Evolutionary conservation across 2,113 vertebrate genomes (phyloP).

Genomic region (Pomatorhinus ruficollis): DNA sequence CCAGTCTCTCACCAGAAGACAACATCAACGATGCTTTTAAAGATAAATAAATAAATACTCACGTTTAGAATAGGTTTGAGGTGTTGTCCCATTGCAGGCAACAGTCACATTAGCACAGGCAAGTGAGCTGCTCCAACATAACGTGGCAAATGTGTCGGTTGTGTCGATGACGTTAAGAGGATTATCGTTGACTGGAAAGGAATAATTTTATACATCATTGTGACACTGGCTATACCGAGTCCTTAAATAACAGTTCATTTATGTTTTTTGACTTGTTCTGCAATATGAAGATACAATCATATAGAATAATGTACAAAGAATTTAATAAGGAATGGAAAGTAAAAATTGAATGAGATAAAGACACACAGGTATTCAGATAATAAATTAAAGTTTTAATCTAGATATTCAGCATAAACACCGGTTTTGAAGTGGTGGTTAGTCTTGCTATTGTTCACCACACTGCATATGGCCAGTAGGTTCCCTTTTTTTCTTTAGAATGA

Average conservation of each 20-base stretch:
- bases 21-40: background rate
- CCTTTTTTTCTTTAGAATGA: background rate
- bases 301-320: background rate
- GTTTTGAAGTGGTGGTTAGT: background rate
- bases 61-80: rapidly evolving
- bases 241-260: background rate
- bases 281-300: background rate
- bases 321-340: background rate
- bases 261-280: background rate
- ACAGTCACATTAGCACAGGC: rapidly evolving
- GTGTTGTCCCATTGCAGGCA: rapidly evolving
- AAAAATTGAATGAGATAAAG: background rate
- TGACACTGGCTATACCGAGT: background rate
- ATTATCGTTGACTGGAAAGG: rapidly evolving
- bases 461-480: background rate
- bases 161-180: rapidly evolving
- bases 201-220: background rate
- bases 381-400: background rate
- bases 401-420: background rate
- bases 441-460: background rate
- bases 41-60: background rate
- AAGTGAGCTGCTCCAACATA: rapidly evolving
- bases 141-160: rapidly evolving
- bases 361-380: background rate
- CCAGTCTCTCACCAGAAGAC: background rate